Percentiles rank a stretch among this genome's conserved stretches.
phyloP scores from a whole-genome alignment of 2,888 invertebrate genomes.

The Caenorhabditis angaria region DNA sequence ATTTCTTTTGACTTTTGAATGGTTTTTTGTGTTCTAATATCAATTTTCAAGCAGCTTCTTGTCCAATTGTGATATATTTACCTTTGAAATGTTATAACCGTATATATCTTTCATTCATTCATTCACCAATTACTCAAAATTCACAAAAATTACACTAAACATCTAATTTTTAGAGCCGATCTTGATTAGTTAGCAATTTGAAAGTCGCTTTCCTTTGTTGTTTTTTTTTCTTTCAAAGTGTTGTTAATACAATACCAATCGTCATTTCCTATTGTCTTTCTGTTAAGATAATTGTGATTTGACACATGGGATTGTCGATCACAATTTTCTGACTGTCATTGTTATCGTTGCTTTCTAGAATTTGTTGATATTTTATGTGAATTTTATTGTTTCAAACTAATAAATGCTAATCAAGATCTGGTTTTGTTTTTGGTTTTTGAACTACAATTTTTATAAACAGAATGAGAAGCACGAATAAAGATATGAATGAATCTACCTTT shows the following conservation, averaged over 20 bases:
- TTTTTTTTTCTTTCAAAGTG: constrained; percentile 28
- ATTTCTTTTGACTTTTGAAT: background rate
- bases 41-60: constrained; percentile 1
- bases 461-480: background rate
- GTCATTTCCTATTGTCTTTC: constrained; percentile 25
- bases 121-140: background rate
- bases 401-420: constrained; percentile 37
- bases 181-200: constrained; percentile 38
- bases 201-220: background rate
- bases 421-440: constrained; percentile 8
- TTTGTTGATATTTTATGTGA: constrained; percentile 13
- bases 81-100: constrained; percentile 4
- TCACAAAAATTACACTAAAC: no score
- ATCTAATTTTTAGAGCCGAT: constrained; percentile 20
- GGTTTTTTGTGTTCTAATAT: background rate
- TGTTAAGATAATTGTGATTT: constrained; percentile 22
- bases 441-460: background rate
- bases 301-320: background rate
- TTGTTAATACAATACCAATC: constrained; percentile 40
- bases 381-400: constrained; percentile 19
- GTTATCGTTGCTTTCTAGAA: constrained; percentile 9
- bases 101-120: constrained; percentile 26
- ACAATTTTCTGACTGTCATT: background rate
- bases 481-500: background rate
- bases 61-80: constrained; percentile 7